Percentiles rank a stretch among this genome's conserved stretches.
Conservation (phyloP, 2,888 invertebrate species). For the Philereme vetulata region DNA sequence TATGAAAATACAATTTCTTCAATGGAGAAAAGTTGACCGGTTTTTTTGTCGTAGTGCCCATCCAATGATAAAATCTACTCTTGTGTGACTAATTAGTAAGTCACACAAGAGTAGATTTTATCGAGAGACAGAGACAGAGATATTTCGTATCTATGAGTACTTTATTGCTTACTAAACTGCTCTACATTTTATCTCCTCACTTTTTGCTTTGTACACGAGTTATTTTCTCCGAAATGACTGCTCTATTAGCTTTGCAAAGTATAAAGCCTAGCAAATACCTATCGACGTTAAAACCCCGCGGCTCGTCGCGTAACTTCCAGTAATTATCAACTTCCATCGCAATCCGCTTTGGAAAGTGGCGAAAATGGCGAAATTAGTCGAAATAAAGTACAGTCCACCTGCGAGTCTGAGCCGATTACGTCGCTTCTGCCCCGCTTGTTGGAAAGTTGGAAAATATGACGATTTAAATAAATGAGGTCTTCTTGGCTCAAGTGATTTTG, state of each 20-base stretch:
- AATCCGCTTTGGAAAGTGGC: conserved; percentile 72
- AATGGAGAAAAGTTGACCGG: no score
- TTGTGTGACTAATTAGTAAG: no score
- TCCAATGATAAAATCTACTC: no score
- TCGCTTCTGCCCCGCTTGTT: conserved; percentile 11
- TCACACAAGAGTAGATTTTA: no score
- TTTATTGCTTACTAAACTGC: no score
- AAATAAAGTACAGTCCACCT: conserved; percentile 75
- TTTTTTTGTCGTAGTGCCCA: no score
- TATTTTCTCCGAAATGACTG: no score
- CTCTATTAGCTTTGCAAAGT: conserved; percentile 6
- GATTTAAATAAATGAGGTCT: conserved; percentile 37
- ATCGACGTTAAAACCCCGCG: conserved; percentile 15
- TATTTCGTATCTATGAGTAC: no score
- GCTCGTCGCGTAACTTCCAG: conserved; percentile 25
- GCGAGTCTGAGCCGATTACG: conserved; percentile 78
- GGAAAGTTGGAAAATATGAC: conserved; percentile 20
- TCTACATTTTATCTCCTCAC: no score
- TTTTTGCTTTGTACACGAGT: no score
- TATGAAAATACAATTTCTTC: no score
- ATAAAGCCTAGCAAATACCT: conserved; percentile 28
- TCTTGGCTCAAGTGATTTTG: neutral
- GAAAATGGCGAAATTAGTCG: conserved; percentile 65
- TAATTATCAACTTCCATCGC: conserved; percentile 36
- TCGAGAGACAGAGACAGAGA: no score